These are phyloP conservation scores for Holothuria glaberrima DNA, from an alignment of 35 echinoderm and acorn worm species.

Conservation along the genomic window DNA sequence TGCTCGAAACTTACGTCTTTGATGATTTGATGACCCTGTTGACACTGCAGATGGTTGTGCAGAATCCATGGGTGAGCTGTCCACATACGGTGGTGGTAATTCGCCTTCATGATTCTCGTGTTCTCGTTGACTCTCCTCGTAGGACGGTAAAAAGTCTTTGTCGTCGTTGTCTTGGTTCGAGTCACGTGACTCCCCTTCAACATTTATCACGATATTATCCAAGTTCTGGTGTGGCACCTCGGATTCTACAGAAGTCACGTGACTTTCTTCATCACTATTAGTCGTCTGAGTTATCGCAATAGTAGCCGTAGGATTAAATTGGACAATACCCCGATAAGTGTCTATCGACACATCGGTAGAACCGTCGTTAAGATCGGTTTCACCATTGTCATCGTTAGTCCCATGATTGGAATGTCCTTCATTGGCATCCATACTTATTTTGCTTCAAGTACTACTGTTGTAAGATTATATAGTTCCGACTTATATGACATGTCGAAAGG, in stretches of 20 bases:
- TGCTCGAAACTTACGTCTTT: neutral
- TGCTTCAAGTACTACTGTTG: too few species aligned
- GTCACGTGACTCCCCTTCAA: neutral
- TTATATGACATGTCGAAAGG: too few species aligned
- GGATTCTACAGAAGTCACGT: too few species aligned
- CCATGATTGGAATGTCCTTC: too few species aligned
- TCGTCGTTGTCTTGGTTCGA: neutral
- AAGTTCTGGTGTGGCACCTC: neutral
- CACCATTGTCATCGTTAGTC: too few species aligned
- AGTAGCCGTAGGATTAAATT: too few species aligned
- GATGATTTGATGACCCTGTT: neutral
- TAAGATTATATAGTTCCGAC: too few species aligned
- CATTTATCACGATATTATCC: neutral
- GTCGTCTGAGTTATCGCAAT: neutral
- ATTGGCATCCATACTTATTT: too few species aligned
- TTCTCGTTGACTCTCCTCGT: constrained; percentile 41
- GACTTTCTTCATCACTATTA: neutral
- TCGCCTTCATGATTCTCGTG: neutral
- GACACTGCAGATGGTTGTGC: neutral
- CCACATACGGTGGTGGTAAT: constrained; percentile 33
- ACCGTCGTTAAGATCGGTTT: too few species aligned
- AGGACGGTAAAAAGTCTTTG: neutral
- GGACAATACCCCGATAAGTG: too few species aligned
- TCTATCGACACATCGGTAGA: too few species aligned
- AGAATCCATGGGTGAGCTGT: neutral